phyloP scores from a whole-genome alignment of 2,888 invertebrate species.

The Blastobasis lacticolella region DNA sequence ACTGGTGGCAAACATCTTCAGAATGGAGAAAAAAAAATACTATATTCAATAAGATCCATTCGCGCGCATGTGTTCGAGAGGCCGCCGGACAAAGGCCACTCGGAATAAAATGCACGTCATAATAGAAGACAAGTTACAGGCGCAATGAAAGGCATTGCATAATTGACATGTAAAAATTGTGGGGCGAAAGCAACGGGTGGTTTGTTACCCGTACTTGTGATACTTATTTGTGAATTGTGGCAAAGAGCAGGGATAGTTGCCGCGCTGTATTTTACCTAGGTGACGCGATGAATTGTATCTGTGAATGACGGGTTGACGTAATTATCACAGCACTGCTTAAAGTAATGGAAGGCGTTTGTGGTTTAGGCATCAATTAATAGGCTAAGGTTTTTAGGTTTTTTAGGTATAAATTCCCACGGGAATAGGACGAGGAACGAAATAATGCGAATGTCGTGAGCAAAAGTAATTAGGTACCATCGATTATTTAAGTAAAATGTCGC shows the following conservation, averaged over 20 bases:
- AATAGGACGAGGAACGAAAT: no score
- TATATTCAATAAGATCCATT: constrained; percentile 60
- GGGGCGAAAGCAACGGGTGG: constrained; percentile 38
- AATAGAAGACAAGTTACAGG: constrained; percentile 35
- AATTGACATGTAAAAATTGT: constrained; percentile 57
- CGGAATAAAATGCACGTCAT: constrained; percentile 41
- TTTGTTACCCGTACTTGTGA: constrained; percentile 3
- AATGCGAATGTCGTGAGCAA: no score
- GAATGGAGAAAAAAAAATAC: constrained; percentile 8
- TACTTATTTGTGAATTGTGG: neutral
- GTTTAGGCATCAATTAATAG: no score
- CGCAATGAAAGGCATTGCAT: constrained; percentile 36
- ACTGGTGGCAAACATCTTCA: constrained; percentile 49
- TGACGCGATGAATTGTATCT: no score
- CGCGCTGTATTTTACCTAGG: no score
- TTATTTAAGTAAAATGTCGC: no score
- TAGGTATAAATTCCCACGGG: no score
- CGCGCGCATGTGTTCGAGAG: constrained; percentile 63
- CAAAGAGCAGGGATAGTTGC: neutral
- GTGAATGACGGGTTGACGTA: no score
- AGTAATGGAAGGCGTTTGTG: no score
- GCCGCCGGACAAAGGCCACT: constrained; percentile 15
- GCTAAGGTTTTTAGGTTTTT: no score
- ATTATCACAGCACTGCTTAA: no score
- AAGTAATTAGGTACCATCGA: no score